Conservation (phyloP, 2,113 vertebrate genomes). For the Pygoscelis adeliae region DNA sequence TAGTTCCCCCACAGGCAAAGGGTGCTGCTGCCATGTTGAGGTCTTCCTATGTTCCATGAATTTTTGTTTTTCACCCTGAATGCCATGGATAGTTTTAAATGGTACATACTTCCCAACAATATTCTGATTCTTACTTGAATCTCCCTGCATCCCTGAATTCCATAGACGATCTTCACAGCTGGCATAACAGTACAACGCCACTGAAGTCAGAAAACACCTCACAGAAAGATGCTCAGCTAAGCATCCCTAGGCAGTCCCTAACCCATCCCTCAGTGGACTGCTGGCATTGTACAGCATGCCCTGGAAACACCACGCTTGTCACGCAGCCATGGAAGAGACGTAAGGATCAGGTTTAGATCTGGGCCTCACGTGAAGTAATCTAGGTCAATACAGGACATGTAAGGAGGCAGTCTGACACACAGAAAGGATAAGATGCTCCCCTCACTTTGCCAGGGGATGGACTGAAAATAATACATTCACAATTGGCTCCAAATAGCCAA, state of each 20-base stretch:
- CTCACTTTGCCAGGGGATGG: background rate
- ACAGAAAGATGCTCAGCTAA: background rate
- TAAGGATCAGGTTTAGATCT: background rate
- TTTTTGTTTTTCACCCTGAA: slow-evolving; percentile 14
- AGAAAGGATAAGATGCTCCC: background rate
- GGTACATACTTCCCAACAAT: background rate
- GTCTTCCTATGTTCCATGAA: background rate
- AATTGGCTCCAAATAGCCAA: background rate
- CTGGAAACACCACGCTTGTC: background rate
- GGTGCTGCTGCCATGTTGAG: background rate
- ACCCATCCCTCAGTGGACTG: background rate
- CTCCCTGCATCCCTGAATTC: background rate
- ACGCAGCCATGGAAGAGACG: background rate
- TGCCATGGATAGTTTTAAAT: background rate
- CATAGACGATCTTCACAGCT: background rate
- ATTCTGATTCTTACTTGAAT: background rate
- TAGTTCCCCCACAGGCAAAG: slow-evolving; percentile 11
- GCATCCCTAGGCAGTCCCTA: background rate
- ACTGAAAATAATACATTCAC: background rate
- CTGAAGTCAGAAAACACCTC: background rate
- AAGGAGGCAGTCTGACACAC: background rate
- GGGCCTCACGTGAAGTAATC: background rate
- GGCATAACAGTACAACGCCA: background rate
- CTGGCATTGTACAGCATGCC: background rate
- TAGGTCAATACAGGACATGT: background rate